A percentile compares a stretch with the other conserved stretches of the same genome.
Evolutionary conservation across 2,888 invertebrate species (phyloP).

Genomic region (Eristalis tenax): DNA sequence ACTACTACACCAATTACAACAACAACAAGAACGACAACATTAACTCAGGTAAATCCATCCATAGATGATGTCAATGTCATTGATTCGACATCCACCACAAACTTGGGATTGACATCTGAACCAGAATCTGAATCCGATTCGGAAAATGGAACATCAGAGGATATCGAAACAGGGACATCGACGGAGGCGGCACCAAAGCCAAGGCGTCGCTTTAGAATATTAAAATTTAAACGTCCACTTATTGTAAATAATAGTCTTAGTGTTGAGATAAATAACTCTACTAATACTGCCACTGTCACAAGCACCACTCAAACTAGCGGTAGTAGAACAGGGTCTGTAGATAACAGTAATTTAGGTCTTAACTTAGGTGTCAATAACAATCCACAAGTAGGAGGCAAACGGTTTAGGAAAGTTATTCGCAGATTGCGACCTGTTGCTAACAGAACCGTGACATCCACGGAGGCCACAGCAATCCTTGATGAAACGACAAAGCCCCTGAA

Average conservation of each 20-base stretch:
- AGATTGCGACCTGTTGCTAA: slow-evolving; percentile 46
- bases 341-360: slow-evolving; percentile 62
- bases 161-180: slow-evolving; percentile 39
- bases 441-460: neutral
- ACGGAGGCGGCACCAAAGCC: slow-evolving; percentile 38
- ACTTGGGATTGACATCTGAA: slow-evolving; percentile 34
- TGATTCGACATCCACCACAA: slow-evolving; percentile 37
- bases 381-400: slow-evolving; percentile 8
- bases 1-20: slow-evolving; percentile 26
- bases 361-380: slow-evolving; percentile 36
- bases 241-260: slow-evolving; percentile 62
- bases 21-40: slow-evolving; percentile 20
- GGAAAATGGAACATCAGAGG: slow-evolving; percentile 40
- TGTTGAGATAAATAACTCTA: slow-evolving; percentile 61
- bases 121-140: neutral
- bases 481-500: slow-evolving; percentile 26
- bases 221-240: slow-evolving; percentile 60
- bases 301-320: neutral
- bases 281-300: slow-evolving; percentile 59
- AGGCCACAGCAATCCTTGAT: neutral
- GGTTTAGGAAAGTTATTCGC: slow-evolving; percentile 51
- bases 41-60: slow-evolving; percentile 49
- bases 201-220: slow-evolving; percentile 62
- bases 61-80: slow-evolving; percentile 28
- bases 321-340: slow-evolving; percentile 56